Evolutionary conservation across 2,797 vertebrate genomes (phyloP).

Genomic region (Lutjanus argentimaculatus): DNA sequence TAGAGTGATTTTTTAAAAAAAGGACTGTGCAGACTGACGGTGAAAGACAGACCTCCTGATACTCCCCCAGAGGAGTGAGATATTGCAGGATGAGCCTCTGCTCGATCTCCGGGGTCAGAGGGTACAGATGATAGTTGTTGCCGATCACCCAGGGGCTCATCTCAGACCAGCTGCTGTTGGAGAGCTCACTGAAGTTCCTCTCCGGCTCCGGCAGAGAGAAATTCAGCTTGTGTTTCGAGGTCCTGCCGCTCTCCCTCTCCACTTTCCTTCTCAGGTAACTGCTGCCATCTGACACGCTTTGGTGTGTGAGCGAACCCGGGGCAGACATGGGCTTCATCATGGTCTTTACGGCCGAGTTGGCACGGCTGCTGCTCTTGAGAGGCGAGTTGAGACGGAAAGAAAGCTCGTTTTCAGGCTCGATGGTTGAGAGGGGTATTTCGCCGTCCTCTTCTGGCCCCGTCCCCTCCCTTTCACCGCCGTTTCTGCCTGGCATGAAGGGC

Average conservation of each 20-base stretch:
- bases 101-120: conserved; percentile 96
- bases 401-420: conserved; percentile 77
- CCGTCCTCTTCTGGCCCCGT: conserved; percentile 78
- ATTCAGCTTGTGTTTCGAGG: conserved; percentile 93
- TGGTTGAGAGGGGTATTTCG: conserved; percentile 79
- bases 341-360: conserved; percentile 88
- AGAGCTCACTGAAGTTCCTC: conserved; percentile 93
- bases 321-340: conserved; percentile 85
- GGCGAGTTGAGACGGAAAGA: conserved; percentile 89
- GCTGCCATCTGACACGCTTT: conserved; percentile 74
- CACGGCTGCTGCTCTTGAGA: conserved; percentile 88
- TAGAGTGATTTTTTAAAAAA: background rate
- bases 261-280: conserved; percentile 84
- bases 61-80: conserved; percentile 97
- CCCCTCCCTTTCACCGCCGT: conserved; percentile 85
- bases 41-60: conserved; percentile 93
- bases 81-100: conserved; percentile 98
- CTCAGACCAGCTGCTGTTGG: conserved; percentile 99
- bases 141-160: conserved; percentile 99
- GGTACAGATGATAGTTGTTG: conserved; percentile 96
- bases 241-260: conserved; percentile 90
- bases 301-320: conserved; percentile 74
- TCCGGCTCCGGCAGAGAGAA: conserved; percentile 93
- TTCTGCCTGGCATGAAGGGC: conserved; percentile 78
- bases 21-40: background rate